Evolutionary conservation across 2,113 vertebrate species (phyloP), one percentile per base, ranked within the genome.

Genomic region (Engraulis encrasicolus): DNA sequence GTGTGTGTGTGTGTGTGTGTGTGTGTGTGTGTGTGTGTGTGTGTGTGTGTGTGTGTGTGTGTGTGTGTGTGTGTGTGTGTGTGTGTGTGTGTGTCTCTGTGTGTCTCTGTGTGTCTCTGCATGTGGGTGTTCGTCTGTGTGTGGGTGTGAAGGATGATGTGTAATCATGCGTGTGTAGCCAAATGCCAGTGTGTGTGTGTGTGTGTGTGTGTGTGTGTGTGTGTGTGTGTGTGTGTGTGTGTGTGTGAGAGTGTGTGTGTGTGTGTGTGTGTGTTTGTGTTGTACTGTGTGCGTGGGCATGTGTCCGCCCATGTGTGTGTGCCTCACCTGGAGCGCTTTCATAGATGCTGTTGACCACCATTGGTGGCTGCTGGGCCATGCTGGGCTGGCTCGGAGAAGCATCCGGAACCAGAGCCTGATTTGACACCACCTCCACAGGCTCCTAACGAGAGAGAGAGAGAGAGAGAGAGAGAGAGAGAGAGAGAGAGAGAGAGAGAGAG

Each of bases 331-430:
- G 84, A 78, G 27, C 11, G 1, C 31, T 74, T 0, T 79, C 81
- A 27, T 87, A 84, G 17, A 77, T 48, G 38, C 84, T 85, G 82
- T 86, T 88, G 78, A 34, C 48, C 11, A 78, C 66, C 80, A 85
- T 79, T 4, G 79, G 54, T 0, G 50, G 82, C n/a, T 19, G 81
- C 3, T 23, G n/a, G 9, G 58, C 19, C 7, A 15, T 52, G 66
- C 80, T 81, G 54, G 52, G 54, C 9, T 15, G 71, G 40, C 38
- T 83, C 48, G 61, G 48, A 0, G 48, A 58, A 37, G 81, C 19
- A 54, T 81, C 79, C 45, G 84, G 84, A 9, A 23, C 7, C 12
- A 37, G 66, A 38, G 7, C 40, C 61, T n/a, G 52, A 82, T 58
- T 66, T 17, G 12, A 48, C 37, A 58, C 20, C 23, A 61, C 52